Conservation (phyloP, 2,113 vertebrate species). For the Equus przewalskii region DNA sequence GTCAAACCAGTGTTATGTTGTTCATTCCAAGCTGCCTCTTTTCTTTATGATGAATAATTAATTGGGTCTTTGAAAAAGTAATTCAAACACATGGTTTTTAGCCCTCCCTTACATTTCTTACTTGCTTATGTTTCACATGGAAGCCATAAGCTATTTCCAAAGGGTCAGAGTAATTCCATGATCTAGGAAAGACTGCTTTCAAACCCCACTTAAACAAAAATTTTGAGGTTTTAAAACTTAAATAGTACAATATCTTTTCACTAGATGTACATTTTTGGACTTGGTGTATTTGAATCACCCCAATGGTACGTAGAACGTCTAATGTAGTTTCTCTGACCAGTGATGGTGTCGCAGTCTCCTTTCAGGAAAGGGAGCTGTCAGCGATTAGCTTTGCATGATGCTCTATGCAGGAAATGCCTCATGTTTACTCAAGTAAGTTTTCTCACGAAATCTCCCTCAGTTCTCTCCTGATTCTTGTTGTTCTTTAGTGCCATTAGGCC, state of each 20-base stretch:
- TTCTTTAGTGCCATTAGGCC: background rate
- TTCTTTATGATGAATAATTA: background rate
- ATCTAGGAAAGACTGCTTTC: background rate
- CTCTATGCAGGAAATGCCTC: fast-evolving
- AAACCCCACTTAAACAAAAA: background rate
- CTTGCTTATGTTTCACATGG: background rate
- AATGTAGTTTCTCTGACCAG: background rate
- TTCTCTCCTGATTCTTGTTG: background rate
- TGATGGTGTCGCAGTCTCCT: background rate
- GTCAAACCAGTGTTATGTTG: background rate
- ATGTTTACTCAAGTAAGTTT: background rate
- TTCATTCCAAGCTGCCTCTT: background rate
- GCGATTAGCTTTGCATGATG: background rate
- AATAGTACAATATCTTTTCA: background rate
- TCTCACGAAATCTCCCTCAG: background rate
- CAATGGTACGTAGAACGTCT: fast-evolving
- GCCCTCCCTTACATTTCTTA: background rate
- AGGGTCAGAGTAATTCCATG: background rate
- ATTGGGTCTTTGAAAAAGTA: background rate
- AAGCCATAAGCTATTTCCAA: background rate
- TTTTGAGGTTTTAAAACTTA: background rate
- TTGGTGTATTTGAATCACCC: background rate
- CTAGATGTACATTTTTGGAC: background rate
- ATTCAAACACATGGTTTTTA: background rate
- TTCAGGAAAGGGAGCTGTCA: too few species aligned